A percentile compares a stretch with the other conserved stretches of the same genome.
Evolutionary conservation across 2,888 invertebrate genomes (phyloP).

Genomic region (Adelognathus sp.): DNA sequence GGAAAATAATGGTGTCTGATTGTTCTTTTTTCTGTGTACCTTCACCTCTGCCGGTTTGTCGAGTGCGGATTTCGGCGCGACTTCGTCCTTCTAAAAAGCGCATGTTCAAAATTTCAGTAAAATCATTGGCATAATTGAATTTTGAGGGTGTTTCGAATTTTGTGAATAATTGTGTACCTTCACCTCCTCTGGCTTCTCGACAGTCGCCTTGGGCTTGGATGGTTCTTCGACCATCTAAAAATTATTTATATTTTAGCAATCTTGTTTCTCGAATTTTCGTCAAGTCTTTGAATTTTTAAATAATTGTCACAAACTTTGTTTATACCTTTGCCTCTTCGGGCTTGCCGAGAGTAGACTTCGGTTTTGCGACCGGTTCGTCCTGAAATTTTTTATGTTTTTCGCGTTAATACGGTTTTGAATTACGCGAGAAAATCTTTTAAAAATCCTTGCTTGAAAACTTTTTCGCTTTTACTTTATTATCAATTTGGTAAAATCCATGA

Average conservation of each 20-base stretch:
- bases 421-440: too few relatives aligned
- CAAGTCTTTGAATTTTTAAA: neutral
- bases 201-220: conserved; percentile 61
- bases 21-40: conserved; percentile 63
- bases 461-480: too few relatives aligned
- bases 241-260: conserved; percentile 38
- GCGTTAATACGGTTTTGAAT: neutral
- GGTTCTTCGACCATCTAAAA: conserved; percentile 50
- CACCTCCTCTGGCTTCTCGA: conserved; percentile 62
- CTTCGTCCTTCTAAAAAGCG: conserved; percentile 57
- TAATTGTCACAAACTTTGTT: conserved; percentile 2
- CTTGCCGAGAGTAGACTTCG: conserved; percentile 59
- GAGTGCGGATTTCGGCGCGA: conserved; percentile 56
- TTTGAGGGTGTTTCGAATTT: neutral
- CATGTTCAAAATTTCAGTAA: too few relatives aligned
- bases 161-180: conserved; percentile 64
- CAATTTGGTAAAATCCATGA: too few relatives aligned
- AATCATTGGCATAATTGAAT: neutral
- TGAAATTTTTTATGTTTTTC: conserved; percentile 27
- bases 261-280: conserved; percentile 20
- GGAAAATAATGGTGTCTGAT: neutral
- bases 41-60: conserved; percentile 63
- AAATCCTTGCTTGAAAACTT: too few relatives aligned
- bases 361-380: conserved; percentile 59
- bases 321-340: conserved; percentile 60